phyloP scores from a whole-genome alignment of 1,140 invertebrate species.

The Galleria mellonella region DNA sequence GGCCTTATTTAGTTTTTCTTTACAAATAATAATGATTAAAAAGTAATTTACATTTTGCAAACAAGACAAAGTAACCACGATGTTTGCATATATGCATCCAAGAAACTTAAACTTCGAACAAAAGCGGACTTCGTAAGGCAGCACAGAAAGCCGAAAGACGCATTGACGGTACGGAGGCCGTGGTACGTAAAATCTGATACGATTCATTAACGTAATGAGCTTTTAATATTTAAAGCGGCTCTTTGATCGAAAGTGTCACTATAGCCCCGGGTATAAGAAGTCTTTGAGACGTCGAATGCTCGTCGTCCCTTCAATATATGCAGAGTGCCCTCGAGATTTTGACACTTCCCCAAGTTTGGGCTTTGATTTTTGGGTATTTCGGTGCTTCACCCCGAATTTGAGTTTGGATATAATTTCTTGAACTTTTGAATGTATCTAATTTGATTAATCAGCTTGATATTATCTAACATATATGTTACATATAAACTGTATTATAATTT shows the following conservation, averaged over 20 bases:
- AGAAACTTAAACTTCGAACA: conserved; percentile 27
- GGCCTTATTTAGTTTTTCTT: too few species aligned
- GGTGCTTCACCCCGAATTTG: background rate
- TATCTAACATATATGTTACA: too few species aligned
- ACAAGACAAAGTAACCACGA: too few species aligned
- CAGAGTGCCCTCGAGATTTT: conserved; percentile 19
- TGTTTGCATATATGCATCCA: conserved; percentile 34
- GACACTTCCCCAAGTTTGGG: conserved; percentile 13
- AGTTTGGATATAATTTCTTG: too few species aligned
- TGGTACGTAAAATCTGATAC: conserved; percentile 55
- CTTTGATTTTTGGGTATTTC: background rate
- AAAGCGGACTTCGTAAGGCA: conserved; percentile 40
- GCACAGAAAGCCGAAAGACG: conserved; percentile 41
- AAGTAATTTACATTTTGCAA: too few species aligned
- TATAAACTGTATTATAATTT: too few species aligned
- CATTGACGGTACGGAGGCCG: conserved; percentile 25
- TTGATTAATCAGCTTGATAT: too few species aligned
- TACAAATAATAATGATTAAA: too few species aligned
- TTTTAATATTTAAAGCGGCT: conserved; percentile 68
- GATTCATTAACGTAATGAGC: conserved; percentile 73
- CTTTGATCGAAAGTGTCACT: conserved; percentile 64
- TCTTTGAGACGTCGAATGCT: conserved; percentile 15
- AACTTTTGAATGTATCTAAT: too few species aligned
- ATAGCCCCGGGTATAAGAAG: conserved; percentile 12
- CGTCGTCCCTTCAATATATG: conserved; percentile 17